Percentiles rank a stretch among this genome's conserved stretches.
These are phyloP conservation scores for Lamellibrachia satsuma DNA, from an alignment of 2,888 invertebrate species.

Conservation along the genomic window DNA sequence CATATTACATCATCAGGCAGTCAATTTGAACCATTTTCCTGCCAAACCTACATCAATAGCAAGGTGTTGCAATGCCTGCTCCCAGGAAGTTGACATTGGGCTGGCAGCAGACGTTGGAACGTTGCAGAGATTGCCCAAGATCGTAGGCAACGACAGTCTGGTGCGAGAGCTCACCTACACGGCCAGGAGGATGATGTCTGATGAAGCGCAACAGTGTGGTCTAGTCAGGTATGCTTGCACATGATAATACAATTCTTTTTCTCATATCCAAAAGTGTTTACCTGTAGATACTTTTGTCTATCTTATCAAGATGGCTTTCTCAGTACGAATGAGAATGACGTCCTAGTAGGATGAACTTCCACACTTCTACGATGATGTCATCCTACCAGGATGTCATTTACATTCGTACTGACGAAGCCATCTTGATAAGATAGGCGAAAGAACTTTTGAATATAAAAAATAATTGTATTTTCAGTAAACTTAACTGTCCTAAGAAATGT, in stretches of 20 bases:
- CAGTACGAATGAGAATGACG: too few relatives aligned
- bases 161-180: slow-evolving; percentile 89
- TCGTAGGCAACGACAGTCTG: slow-evolving; percentile 86
- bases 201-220: slow-evolving; percentile 84
- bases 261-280: not conserved
- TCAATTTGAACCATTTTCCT: not conserved
- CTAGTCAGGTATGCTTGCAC: slow-evolving; percentile 74
- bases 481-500: too few relatives aligned
- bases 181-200: slow-evolving; percentile 80
- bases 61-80: slow-evolving; percentile 7
- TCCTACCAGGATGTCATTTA: too few relatives aligned
- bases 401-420: too few relatives aligned
- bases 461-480: too few relatives aligned
- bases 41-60: not conserved
- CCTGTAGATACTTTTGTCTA: too few relatives aligned
- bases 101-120: slow-evolving; percentile 96
- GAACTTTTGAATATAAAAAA: too few relatives aligned
- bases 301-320: too few relatives aligned
- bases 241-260: slow-evolving; percentile 23
- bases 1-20: too few relatives aligned
- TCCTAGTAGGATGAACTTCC: too few relatives aligned
- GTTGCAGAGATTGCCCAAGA: slow-evolving; percentile 89
- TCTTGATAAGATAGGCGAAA: too few relatives aligned
- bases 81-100: slow-evolving; percentile 72
- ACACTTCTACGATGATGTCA: too few relatives aligned